Percentiles rank a stretch among this genome's conserved stretches.
Conservation (phyloP, 2,797 vertebrate genomes). For the Todus mexicanus region DNA sequence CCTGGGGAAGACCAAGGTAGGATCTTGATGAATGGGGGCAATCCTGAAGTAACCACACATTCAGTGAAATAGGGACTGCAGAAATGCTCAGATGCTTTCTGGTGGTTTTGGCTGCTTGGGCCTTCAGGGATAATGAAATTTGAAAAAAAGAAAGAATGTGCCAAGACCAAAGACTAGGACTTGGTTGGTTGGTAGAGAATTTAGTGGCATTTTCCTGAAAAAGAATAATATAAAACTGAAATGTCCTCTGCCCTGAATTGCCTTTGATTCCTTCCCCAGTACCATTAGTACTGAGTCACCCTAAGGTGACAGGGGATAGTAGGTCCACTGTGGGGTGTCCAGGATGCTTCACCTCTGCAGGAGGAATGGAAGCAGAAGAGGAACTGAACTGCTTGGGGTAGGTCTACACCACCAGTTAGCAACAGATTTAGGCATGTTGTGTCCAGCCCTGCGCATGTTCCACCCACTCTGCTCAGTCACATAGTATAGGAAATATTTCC, state of each 20-base stretch:
- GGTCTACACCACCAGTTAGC: not conserved
- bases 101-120: not conserved
- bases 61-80: not conserved
- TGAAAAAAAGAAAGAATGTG: not conserved
- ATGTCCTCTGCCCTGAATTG: not conserved
- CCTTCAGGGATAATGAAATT: not conserved
- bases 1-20: not conserved
- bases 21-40: not conserved
- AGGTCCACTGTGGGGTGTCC: not conserved
- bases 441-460: not conserved
- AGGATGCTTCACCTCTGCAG: not conserved
- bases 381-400: fast-evolving
- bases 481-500: not conserved
- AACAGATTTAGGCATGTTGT: not conserved
- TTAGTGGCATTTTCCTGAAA: not conserved
- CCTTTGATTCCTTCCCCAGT: not conserved
- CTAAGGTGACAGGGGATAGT: not conserved
- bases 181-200: not conserved
- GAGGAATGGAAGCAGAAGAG: not conserved
- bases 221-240: not conserved
- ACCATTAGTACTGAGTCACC: not conserved
- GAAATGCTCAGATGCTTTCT: not conserved
- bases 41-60: not conserved
- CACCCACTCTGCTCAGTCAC: not conserved
- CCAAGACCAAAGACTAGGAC: not conserved